phyloP scores from a whole-genome alignment of 1,140 invertebrate species.

The Acromyrmex echinatior region DNA sequence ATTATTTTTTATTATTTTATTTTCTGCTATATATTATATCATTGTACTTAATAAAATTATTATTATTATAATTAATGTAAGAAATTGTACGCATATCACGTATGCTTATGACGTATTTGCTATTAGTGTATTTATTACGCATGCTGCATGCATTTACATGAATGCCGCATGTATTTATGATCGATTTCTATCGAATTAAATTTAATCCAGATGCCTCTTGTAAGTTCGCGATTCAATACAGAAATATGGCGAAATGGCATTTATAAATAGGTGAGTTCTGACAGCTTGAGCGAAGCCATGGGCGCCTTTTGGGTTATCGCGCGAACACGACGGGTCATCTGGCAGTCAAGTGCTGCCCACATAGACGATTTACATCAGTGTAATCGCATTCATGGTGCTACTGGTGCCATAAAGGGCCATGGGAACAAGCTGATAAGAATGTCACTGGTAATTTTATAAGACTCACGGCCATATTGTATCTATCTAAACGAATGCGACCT shows the following conservation, averaged over 20 bases:
- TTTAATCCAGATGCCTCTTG: conserved; percentile 24
- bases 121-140: background rate
- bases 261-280: conserved; percentile 86
- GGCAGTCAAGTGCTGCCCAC: conserved; percentile 86
- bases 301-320: conserved; percentile 86
- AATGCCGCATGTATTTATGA: background rate
- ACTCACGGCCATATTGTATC: conserved; percentile 38
- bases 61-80: background rate
- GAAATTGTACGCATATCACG: background rate
- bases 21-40: background rate
- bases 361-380: conserved; percentile 77
- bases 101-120: background rate
- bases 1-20: background rate
- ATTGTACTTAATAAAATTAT: conserved; percentile 2
- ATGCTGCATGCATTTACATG: background rate
- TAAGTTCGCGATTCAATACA: conserved; percentile 55
- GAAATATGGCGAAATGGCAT: conserved; percentile 77
- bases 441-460: conserved; percentile 74
- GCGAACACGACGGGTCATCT: conserved; percentile 86
- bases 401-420: conserved; percentile 83
- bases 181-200: conserved; percentile 31
- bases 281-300: conserved; percentile 85
- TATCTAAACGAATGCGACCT: conserved; percentile 4
- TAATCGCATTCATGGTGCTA: conserved; percentile 83
- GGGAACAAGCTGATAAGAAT: conserved; percentile 85